Conservation (phyloP, 1,140 invertebrate genomes). For the Semibalanus balanoides region DNA sequence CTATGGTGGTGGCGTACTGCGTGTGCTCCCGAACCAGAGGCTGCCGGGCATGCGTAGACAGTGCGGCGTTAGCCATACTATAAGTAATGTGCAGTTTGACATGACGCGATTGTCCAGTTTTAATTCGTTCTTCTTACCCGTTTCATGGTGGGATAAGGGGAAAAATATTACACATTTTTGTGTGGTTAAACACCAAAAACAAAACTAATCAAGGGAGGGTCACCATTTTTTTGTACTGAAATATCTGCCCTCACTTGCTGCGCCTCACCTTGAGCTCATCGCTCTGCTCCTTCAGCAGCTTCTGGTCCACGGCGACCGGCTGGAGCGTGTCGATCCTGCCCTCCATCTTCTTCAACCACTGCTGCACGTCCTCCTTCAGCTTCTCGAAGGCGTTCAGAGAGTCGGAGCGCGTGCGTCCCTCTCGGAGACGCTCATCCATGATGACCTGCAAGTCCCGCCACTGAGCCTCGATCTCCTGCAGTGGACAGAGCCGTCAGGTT, state of each 20-base stretch:
- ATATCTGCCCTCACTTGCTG: too few relatives aligned
- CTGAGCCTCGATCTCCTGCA: conserved; percentile 57
- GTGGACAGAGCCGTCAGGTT: too few relatives aligned
- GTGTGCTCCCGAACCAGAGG: conserved; percentile 79
- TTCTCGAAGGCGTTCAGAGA: conserved; percentile 70
- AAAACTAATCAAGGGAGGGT: too few relatives aligned
- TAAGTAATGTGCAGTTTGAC: too few relatives aligned
- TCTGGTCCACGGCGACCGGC: conserved; percentile 71
- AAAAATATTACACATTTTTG: too few relatives aligned
- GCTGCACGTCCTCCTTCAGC: conserved; percentile 62
- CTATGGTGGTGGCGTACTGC: conserved; percentile 68
- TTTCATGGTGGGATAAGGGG: too few relatives aligned
- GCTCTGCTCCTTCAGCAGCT: conserved; percentile 65
- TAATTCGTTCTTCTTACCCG: too few relatives aligned
- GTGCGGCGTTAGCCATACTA: too few relatives aligned
- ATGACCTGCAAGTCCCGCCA: conserved; percentile 64
- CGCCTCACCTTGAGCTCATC: conserved; percentile 59
- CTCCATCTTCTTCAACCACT: conserved; percentile 73
- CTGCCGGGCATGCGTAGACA: conserved; percentile 22
- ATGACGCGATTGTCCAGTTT: too few relatives aligned
- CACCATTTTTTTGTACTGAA: too few relatives aligned
- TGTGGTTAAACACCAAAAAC: too few relatives aligned
- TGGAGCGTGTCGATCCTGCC: conserved; percentile 48
- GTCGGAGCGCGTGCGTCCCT: conserved; percentile 65
- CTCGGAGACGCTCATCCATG: conserved; percentile 65